These are phyloP conservation scores for Dolichotis patagonum DNA, from an alignment of 2,113 vertebrate genomes.

Conservation along the genomic window DNA sequence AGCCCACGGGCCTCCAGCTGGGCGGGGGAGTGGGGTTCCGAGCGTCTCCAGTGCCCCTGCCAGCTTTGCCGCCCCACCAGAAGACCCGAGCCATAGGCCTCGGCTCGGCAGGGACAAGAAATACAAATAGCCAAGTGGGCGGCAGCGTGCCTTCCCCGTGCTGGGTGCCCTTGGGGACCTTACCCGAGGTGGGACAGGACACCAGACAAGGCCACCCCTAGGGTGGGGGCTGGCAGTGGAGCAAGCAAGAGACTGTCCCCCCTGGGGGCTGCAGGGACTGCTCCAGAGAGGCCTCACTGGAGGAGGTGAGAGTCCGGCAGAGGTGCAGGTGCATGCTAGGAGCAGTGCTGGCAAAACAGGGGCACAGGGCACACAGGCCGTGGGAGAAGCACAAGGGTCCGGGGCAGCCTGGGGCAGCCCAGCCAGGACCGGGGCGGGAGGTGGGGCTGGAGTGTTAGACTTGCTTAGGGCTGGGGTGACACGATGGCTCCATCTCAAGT, in stretches of 20 bases:
- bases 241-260: not conserved
- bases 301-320: not conserved
- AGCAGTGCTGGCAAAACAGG: not conserved
- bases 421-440: not conserved
- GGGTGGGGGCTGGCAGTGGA: not conserved
- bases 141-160: constrained; percentile 41
- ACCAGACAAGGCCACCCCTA: rapidly evolving
- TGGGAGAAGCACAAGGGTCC: rapidly evolving
- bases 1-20: not conserved
- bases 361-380: rapidly evolving
- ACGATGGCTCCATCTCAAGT: too few species aligned
- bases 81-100: constrained; percentile 40
- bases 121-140: constrained; percentile 59
- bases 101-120: constrained; percentile 21
- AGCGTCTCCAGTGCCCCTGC: not conserved
- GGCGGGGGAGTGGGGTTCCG: not conserved
- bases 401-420: not conserved
- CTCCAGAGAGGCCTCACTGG: not conserved
- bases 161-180: not conserved
- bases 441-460: not conserved
- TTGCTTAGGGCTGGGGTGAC: not conserved
- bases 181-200: not conserved
- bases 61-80: not conserved
- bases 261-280: not conserved
- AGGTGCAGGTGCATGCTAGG: not conserved